Evolutionary conservation across 2,797 vertebrate species (phyloP), one percentile per base, ranked within the genome.

Genomic region (Tokudaia muenninki): DNA sequence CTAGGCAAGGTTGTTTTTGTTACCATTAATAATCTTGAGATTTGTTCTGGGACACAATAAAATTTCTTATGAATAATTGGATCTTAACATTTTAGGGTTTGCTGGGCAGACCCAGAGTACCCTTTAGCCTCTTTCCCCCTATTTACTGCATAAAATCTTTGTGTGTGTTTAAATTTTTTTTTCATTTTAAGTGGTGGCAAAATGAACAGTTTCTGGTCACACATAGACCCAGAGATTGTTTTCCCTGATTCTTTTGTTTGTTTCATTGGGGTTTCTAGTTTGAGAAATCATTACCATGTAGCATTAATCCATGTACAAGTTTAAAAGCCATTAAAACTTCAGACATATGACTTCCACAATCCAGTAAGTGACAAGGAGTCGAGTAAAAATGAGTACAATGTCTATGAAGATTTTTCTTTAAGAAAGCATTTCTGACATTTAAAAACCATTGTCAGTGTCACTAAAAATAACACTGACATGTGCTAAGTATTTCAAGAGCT

Each of bases 341-440:
- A 94, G 52, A 75, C 96, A 96, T 94, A 78, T 74, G 95, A 95
- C 52, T 72, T 94, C 34, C 8, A 26, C 94, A 37, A 86, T 94
- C 44, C 65, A 92, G 87, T 74, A 80, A 55, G 90, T 75, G 79
- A 88, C 29, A 82, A 44, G 94, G 44, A 1, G 26, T 92, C 93
- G 78, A 92, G 89, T 96, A 96, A 96, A 98, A 98, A 95, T 0
- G 0, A 97, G 19, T 67, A 55, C 87, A 90, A 95, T 96, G 96
- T 19, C 87, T 77, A 72, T 94, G 82, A 97, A 97, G 96, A 97
- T 84, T 97, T 91, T 97, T 37, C 57, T 94, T 96, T 96, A 97
- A 97, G 98, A 98, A 97, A 55, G 44, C 81, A 55, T 91, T 96
- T 93, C 87, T 96, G 92, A 91, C 94, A 97, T 88, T 96, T 95